Evolutionary conservation across 1,140 invertebrate species (phyloP), one percentile per base, ranked within the genome.

Genomic region (Dendroctonus ponderosae): DNA sequence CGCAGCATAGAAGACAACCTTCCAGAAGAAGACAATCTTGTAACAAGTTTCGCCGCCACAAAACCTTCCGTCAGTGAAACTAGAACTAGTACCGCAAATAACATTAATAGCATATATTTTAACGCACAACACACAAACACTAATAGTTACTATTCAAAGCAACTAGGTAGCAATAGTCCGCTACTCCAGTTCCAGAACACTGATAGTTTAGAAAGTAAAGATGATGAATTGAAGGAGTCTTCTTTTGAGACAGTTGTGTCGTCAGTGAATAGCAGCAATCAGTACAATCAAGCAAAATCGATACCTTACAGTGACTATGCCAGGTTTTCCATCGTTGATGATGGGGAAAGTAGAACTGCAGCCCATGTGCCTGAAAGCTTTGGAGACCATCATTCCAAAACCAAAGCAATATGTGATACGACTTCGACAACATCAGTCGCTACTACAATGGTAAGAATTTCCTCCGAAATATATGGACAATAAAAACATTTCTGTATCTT

Each of bases 171-270:
- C 15, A 70, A 70, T 11, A 81, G 76, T 66, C 76, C 79, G 5
- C 63, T 82, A 12, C 68, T 81, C 4, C 74, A 83, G 6, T 69
- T 82, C 53, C 81, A 84, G 41, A 82, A 83, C 62, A 82, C 80
- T 0, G 83, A 85, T 70, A 84, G 83, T 7, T 72, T 85, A 51
- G 84, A 85, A 64, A 84, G 83, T 0, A 77, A 79, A 40, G 82
- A 85, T 62, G 83, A 85, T 64, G 83, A 85, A 40, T 62, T 83
- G 40, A 82, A 83, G 63, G 82, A 86, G 52, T 85, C 84, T 5
- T 85, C 84, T 4, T 86, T 85, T 70, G 84, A 85, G 63, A 85
- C 84, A 12, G 84, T 81, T 6, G 78, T 83, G n/a, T 85, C 81
- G 67, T 85, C 84, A 3, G 76, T 82, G 4, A 78, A 74, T 48